These are phyloP conservation scores for Loriculus beryllinus DNA, from an alignment of 2,797 vertebrate species.

Conservation along the genomic window DNA sequence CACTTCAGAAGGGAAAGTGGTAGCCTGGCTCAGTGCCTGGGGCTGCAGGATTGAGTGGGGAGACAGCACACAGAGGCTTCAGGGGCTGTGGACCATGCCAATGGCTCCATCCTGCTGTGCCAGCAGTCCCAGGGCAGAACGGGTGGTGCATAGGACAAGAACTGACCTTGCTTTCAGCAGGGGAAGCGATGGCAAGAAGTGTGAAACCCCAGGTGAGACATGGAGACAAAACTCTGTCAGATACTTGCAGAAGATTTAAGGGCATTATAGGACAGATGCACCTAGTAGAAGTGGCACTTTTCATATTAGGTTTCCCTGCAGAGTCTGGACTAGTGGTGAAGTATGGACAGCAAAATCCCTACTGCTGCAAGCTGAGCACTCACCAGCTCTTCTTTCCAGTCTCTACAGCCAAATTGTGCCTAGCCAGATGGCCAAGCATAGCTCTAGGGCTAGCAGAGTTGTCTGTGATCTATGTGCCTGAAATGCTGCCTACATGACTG, in stretches of 20 bases:
- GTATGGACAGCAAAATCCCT: background rate
- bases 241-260: background rate
- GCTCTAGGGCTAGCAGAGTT: background rate
- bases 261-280: background rate
- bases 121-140: background rate
- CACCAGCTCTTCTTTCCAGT: background rate
- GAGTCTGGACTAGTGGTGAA: background rate
- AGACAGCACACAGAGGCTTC: background rate
- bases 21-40: background rate
- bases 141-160: background rate
- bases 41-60: background rate
- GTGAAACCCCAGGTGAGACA: background rate
- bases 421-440: fast-evolving
- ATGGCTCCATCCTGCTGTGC: background rate
- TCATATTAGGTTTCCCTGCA: background rate
- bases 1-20: background rate
- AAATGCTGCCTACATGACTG: background rate
- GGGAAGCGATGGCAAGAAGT: fast-evolving
- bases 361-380: background rate
- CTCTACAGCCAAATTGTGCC: background rate
- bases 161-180: background rate
- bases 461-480: background rate
- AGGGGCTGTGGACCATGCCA: background rate
- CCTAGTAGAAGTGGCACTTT: background rate
- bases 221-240: background rate